A percentile compares a stretch with the other conserved stretches of the same genome.
Conservation (phyloP, 2,888 invertebrate genomes). For the Pharmacophagus antenor region DNA sequence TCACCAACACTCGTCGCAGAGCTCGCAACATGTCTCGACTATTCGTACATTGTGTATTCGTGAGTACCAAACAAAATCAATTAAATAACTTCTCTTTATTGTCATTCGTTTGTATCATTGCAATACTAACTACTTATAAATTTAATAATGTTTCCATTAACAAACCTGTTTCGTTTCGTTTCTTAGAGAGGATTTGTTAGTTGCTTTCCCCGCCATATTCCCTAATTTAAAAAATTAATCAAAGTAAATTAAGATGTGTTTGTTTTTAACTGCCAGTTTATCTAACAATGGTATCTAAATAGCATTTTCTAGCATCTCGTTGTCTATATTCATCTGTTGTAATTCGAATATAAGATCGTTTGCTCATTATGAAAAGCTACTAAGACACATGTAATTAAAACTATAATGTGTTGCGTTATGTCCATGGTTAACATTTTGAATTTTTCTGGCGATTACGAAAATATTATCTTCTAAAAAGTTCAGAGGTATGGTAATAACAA, state of each 20-base stretch:
- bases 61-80: slow-evolving; percentile 38
- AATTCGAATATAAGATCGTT: neutral
- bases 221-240: neutral
- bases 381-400: neutral
- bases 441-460: too few species aligned
- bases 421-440: too few species aligned
- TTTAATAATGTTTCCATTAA: neutral
- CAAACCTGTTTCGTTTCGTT: neutral
- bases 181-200: neutral
- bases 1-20: slow-evolving; percentile 63
- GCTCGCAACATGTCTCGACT: slow-evolving; percentile 62
- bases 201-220: neutral
- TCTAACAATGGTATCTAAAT: neutral
- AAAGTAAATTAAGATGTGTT: neutral
- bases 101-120: neutral
- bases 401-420: neutral
- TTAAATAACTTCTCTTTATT: slow-evolving; percentile 26
- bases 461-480: too few species aligned
- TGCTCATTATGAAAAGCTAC: neutral
- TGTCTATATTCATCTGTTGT: neutral
- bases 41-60: slow-evolving; percentile 36
- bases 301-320: neutral
- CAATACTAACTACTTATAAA: neutral
- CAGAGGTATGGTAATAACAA: too few species aligned
- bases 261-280: neutral